A percentile compares a stretch with the other conserved stretches of the same genome.
Conservation (phyloP, 2,797 vertebrate species). For the Mormyrus proboscirostris region DNA sequence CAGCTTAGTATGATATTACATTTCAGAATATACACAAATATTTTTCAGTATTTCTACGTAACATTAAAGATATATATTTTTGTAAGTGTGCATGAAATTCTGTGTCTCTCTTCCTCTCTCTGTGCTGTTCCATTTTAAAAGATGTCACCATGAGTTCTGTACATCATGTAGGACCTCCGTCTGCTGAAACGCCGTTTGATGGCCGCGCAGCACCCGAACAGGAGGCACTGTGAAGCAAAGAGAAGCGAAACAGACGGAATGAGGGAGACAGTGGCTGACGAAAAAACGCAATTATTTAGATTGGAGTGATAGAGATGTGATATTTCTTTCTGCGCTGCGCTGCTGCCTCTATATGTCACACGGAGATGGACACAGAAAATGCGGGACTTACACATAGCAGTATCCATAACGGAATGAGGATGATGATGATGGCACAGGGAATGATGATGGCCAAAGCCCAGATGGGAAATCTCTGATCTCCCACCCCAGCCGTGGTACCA, state of each 20-base stretch:
- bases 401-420: constrained; percentile 38
- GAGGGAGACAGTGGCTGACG: neutral
- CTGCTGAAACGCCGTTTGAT: constrained; percentile 29
- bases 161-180: constrained; percentile 27
- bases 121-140: constrained; percentile 7
- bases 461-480: neutral
- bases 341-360: neutral
- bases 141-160: constrained; percentile 19
- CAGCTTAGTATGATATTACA: neutral
- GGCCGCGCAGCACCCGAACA: constrained; percentile 29
- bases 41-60: neutral
- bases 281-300: neutral
- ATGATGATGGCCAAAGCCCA: constrained; percentile 42
- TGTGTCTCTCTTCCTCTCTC: neutral
- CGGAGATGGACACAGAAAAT: neutral
- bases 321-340: neutral
- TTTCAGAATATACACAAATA: neutral
- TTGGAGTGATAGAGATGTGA: neutral
- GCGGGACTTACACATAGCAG: constrained; percentile 38
- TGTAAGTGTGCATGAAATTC: neutral
- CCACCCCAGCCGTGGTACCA: neutral
- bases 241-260: neutral
- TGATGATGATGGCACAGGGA: constrained; percentile 33
- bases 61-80: neutral
- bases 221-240: constrained; percentile 23